These are phyloP conservation scores for Gallinago jamesoni DNA, from an alignment of 2,113 vertebrate genomes.

Conservation along the genomic window DNA sequence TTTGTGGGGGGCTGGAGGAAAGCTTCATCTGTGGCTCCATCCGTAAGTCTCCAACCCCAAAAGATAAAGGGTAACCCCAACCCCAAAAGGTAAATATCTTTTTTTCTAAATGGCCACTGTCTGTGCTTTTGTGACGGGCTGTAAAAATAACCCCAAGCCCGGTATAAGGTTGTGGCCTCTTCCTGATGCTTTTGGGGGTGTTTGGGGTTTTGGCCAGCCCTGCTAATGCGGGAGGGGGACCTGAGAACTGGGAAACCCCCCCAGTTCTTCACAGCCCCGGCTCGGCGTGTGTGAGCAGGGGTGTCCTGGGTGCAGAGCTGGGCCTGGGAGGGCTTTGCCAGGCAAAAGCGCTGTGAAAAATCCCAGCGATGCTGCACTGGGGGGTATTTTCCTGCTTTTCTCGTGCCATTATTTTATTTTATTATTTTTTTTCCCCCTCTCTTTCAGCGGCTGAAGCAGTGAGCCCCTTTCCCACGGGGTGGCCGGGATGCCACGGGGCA, in stretches of 20 bases:
- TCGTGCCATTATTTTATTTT: not conserved
- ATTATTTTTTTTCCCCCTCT: not conserved
- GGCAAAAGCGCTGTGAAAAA: not conserved
- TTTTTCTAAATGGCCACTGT: accelerated
- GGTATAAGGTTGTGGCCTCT: accelerated
- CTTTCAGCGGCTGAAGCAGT: not conserved
- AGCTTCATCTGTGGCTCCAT: not conserved
- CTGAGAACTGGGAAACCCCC: not conserved
- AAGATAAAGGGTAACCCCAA: not conserved
- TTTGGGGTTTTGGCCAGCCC: not conserved
- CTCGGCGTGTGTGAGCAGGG: not conserved
- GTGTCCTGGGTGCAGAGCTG: not conserved
- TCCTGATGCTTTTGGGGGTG: not conserved
- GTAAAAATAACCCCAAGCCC: not conserved
- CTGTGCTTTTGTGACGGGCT: accelerated
- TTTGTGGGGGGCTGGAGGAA: not conserved
- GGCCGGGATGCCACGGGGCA: accelerated
- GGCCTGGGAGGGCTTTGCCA: not conserved
- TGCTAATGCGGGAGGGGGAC: not conserved
- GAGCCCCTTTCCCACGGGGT: accelerated
- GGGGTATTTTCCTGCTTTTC: not conserved
- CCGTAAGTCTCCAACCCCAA: not conserved
- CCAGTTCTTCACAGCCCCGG: not conserved
- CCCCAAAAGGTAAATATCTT: not conserved
- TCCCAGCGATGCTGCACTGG: not conserved